Conservation (phyloP, 2,113 vertebrate species). For the Himantopus leucocephalus region DNA sequence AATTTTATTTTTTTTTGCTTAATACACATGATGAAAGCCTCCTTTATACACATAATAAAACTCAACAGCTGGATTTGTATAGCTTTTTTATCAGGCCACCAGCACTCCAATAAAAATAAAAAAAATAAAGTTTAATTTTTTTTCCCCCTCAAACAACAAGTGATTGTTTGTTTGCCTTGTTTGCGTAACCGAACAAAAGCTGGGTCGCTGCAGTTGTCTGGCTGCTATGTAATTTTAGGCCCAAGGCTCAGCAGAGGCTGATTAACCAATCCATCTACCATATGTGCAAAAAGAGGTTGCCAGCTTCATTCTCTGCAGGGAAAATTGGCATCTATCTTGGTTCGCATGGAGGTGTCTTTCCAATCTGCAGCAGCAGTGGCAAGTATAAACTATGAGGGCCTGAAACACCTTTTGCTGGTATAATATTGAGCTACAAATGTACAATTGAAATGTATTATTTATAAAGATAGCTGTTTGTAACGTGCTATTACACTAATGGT, state of each 20-base stretch:
- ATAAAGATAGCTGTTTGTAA: slow-evolving; percentile 61
- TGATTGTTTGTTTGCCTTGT: slow-evolving; percentile 73
- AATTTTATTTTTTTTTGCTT: not conserved
- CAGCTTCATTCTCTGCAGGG: slow-evolving; percentile 76
- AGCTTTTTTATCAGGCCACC: slow-evolving; percentile 63
- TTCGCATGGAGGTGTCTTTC: slow-evolving; percentile 62
- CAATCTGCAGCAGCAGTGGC: slow-evolving; percentile 38
- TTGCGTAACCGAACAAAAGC: slow-evolving; percentile 73
- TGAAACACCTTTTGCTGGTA: slow-evolving; percentile 68
- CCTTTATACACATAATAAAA: not conserved
- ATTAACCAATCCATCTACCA: slow-evolving; percentile 89
- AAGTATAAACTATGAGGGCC: slow-evolving; percentile 10
- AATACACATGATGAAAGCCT: not conserved
- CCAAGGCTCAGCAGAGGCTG: slow-evolving; percentile 80
- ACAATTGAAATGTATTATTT: slow-evolving; percentile 76
- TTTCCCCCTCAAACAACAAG: slow-evolving; percentile 61
- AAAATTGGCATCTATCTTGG: slow-evolving; percentile 77
- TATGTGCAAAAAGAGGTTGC: slow-evolving; percentile 85
- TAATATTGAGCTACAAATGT: slow-evolving; percentile 35
- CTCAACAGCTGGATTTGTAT: slow-evolving; percentile 45
- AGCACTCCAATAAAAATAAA: slow-evolving; percentile 39
- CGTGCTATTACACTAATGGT: slow-evolving; percentile 72
- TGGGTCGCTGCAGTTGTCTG: slow-evolving; percentile 67
- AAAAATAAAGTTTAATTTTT: not conserved
- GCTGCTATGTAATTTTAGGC: slow-evolving; percentile 76